A percentile compares a stretch with the other conserved stretches of the same genome.
These are phyloP conservation scores for Furcula furcula DNA, from an alignment of 2,888 invertebrate genomes.

Conservation along the genomic window DNA sequence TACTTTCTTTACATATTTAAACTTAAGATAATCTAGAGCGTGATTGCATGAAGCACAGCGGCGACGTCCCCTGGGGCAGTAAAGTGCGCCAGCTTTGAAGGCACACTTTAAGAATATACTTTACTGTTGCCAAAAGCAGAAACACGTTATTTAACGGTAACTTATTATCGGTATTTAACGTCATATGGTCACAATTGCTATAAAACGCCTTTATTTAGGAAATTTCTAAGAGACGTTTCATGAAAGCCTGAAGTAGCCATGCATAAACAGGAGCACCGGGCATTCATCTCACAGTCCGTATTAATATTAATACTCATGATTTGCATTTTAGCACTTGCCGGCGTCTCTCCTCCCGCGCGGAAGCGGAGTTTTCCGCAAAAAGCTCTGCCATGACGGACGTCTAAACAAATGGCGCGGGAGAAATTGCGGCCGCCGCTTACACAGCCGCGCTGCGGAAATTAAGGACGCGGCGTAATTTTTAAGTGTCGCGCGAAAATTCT, in stretches of 20 bases:
- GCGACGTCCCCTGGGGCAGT: too few relatives aligned
- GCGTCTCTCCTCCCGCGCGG: constrained; percentile 8
- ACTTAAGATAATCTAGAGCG: too few relatives aligned
- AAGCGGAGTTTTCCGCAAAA: constrained; percentile 46
- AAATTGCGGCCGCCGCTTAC: constrained; percentile 58
- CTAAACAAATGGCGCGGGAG: constrained; percentile 74
- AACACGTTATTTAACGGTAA: too few relatives aligned
- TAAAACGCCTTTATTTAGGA: not conserved
- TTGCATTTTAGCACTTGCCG: constrained; percentile 64
- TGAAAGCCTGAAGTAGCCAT: constrained; percentile 37
- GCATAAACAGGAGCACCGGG: constrained; percentile 40
- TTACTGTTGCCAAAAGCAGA: too few relatives aligned
- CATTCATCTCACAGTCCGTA: constrained; percentile 44
- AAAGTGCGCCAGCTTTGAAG: too few relatives aligned
- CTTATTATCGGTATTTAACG: too few relatives aligned
- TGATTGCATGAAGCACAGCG: too few relatives aligned
- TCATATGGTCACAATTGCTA: not conserved
- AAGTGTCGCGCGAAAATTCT: constrained; percentile 29
- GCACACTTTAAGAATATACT: too few relatives aligned
- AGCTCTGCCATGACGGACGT: constrained; percentile 69
- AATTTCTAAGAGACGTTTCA: constrained; percentile 4
- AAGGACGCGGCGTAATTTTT: constrained; percentile 34
- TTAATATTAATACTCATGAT: constrained; percentile 70
- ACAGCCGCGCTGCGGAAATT: constrained; percentile 49
- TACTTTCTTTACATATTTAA: too few relatives aligned